Evolutionary conservation across 1,140 invertebrate genomes (phyloP).

Genomic region (Camponotus vicinus): DNA sequence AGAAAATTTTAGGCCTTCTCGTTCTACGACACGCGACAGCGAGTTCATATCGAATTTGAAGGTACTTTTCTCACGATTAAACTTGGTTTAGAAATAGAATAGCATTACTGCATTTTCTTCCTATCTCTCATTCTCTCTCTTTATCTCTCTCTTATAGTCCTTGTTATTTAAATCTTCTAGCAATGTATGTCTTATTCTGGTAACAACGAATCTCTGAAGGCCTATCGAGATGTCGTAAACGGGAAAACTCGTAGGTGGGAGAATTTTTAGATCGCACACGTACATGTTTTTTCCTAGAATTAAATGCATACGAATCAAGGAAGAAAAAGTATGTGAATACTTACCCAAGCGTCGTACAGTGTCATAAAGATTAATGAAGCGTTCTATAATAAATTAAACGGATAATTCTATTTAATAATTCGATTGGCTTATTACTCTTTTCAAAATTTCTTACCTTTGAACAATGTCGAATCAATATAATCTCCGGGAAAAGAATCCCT

Average conservation of each 20-base stretch:
- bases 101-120: conserved; percentile 15
- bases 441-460: neutral
- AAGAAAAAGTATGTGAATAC: conserved; percentile 20
- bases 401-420: conserved; percentile 10
- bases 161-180: conserved; percentile 57
- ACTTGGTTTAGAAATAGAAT: conserved; percentile 34
- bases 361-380: conserved; percentile 14
- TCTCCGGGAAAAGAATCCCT: conserved; percentile 1
- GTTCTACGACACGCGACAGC: conserved; percentile 52
- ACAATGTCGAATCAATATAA: neutral
- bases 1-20: conserved; percentile 63
- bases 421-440: conserved; percentile 1
- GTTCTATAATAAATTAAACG: conserved; percentile 2
- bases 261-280: conserved; percentile 6
- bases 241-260: conserved; percentile 23
- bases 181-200: conserved; percentile 61
- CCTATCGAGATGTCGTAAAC: conserved; percentile 52
- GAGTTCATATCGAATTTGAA: conserved; percentile 45
- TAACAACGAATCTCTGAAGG: conserved; percentile 72
- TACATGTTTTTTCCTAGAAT: conserved; percentile 40
- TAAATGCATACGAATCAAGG: conserved; percentile 32
- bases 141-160: conserved; percentile 35
- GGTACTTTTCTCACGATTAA: conserved; percentile 44
- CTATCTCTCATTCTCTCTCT: conserved; percentile 19
- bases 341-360: conserved; percentile 13